Evolutionary conservation across 1,140 invertebrate species (phyloP).

Genomic region (Camponotus floridanus): DNA sequence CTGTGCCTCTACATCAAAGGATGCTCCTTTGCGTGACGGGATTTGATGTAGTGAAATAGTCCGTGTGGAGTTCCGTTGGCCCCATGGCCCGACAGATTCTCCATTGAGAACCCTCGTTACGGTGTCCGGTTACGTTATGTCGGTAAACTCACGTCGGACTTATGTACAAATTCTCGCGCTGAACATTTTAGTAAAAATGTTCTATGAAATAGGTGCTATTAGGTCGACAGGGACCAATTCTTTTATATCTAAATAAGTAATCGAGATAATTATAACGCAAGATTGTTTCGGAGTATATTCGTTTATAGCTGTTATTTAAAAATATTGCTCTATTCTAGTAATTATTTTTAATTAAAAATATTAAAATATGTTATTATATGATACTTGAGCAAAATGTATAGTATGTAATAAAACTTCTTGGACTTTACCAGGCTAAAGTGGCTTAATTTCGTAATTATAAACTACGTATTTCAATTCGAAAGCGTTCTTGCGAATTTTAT

Average conservation of each 20-base stretch:
- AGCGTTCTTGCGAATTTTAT: background rate
- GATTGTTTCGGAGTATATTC: background rate
- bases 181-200: slow-evolving; percentile 21
- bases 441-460: background rate
- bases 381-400: no score
- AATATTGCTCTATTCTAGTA: background rate
- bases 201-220: slow-evolving; percentile 10
- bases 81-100: background rate
- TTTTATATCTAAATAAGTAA: background rate
- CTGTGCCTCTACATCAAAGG: slow-evolving; percentile 1
- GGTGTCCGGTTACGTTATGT: slow-evolving; percentile 56
- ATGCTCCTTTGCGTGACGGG: slow-evolving; percentile 16
- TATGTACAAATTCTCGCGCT: slow-evolving; percentile 16
- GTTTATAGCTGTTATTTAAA: background rate
- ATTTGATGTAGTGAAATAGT: slow-evolving; percentile 25
- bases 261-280: background rate
- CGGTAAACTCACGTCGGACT: slow-evolving; percentile 37
- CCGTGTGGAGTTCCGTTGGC: slow-evolving; percentile 9
- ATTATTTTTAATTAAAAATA: no score
- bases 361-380: no score
- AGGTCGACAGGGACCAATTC: background rate
- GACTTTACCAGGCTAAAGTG: background rate
- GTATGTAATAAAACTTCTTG: no score
- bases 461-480: background rate
- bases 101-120: slow-evolving; percentile 33